Conservation (phyloP, 1,140 invertebrate genomes). For the Ephestia elutella region DNA sequence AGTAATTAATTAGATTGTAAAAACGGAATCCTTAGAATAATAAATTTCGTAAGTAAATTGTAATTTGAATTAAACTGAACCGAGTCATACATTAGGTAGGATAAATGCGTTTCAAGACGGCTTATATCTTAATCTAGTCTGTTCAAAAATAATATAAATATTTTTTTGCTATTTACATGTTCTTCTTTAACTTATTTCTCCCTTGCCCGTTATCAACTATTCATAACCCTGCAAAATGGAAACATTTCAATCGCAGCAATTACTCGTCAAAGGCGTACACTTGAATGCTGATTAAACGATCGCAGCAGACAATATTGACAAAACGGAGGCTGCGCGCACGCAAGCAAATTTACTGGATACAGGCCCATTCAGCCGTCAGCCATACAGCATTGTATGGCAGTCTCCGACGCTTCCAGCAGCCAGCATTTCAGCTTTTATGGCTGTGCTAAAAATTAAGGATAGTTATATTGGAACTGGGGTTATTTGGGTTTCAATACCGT, state of each 20-base stretch:
- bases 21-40: no score
- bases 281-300: constrained; percentile 3
- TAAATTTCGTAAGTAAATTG: no score
- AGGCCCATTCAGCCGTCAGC: background rate
- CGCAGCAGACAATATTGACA: constrained; percentile 3
- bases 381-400: background rate
- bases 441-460: background rate
- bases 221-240: background rate
- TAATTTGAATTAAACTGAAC: no score
- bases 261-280: constrained; percentile 4
- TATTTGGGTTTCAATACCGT: background rate
- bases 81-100: no score
- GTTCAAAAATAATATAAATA: no score
- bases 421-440: background rate
- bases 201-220: background rate
- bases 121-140: no score
- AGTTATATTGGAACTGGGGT: background rate
- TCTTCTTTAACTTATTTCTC: background rate
- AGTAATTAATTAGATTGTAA: no score
- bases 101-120: no score
- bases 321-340: background rate
- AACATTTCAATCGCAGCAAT: constrained; percentile 2
- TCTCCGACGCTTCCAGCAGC: background rate
- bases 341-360: background rate
- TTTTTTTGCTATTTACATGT: no score